Base-by-base conservation (phyloP, 1,140 invertebrate genomes). In the Drosophila tropicalis region DNA sequence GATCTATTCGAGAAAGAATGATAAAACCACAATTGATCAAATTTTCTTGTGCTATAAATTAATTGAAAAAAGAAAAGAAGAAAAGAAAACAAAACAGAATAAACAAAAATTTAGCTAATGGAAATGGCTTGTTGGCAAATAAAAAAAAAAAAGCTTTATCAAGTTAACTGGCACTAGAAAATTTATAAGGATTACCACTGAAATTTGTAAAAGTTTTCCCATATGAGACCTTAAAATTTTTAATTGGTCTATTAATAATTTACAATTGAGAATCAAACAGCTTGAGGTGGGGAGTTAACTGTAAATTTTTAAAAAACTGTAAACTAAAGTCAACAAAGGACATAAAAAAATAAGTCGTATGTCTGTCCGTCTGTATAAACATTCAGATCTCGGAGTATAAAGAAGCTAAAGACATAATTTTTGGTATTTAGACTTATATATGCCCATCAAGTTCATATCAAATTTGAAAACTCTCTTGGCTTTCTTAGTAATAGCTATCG, bases 91-190 rank as follows among this genome's bases (percentile, higher is more conserved):
- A 29, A 6, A 29, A 29, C 29, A 29, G 19, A 22, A 4, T 25
- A 25, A 25, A 25, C 25, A 1, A 29, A 29, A 29, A 29, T 0
- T 63, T 76, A 75, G 67, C 39, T 62, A 41, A 51, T 68, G 70
- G n/a, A 67, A 29, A 56, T 36, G 57, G 74, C 67, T 77, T 74
- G 67, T 77, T 64, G 62, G 66, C 72, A 40, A 55, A 25, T n/a
- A 25, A 22, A 1, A 22, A 3, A 60, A 51, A 29, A 29, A 60
- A 51, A 65, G 54, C 67, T 39, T 34, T 62, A 56, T 57, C 55
- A 57, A 57, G 25, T 57, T 12, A 57, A 32, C 55, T 57, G 55
- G 56, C 56, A 58, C 32, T 58, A 36, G 15, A 58, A 19, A 58
- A 39, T 39, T 12, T 22, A 10, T 51, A 17, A 51, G 17, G 17